phyloP scores from a whole-genome alignment of 2,113 vertebrate genomes.

The Leptodactylus fuscus region DNA sequence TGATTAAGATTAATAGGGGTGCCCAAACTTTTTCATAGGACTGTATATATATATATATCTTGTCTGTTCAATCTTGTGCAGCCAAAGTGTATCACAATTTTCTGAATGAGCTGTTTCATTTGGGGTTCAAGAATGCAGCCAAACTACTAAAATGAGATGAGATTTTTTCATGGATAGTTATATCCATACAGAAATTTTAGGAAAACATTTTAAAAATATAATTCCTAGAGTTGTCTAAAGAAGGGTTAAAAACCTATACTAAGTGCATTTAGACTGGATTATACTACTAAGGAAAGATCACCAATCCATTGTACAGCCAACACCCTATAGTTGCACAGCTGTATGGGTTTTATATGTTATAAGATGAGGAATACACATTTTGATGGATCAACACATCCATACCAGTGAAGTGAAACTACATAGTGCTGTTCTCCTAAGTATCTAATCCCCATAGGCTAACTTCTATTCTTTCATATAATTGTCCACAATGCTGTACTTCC shows the following conservation, averaged over 20 bases:
- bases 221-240: not conserved
- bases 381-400: slow-evolving; percentile 45
- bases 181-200: not conserved
- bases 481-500: slow-evolving; percentile 16
- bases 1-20: too few relatives aligned
- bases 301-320: not conserved
- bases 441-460: not conserved
- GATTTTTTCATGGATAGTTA: slow-evolving; percentile 10
- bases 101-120: not conserved
- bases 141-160: not conserved
- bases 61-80: too few relatives aligned
- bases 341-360: not conserved
- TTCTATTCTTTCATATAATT: slow-evolving; percentile 6
- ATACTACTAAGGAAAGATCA: not conserved
- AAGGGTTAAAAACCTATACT: not conserved
- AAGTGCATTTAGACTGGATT: not conserved
- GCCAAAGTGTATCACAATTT: not conserved
- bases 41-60: too few relatives aligned
- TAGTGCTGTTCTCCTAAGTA: not conserved
- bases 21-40: too few relatives aligned
- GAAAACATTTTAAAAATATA: not conserved
- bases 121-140: not conserved
- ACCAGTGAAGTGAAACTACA: slow-evolving; percentile 23
- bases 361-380: slow-evolving; percentile 23
- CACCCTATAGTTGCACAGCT: slow-evolving; percentile 35